Evolutionary conservation across 1,140 invertebrate species (phyloP).

Genomic region (Aphaenogaster rudis): DNA sequence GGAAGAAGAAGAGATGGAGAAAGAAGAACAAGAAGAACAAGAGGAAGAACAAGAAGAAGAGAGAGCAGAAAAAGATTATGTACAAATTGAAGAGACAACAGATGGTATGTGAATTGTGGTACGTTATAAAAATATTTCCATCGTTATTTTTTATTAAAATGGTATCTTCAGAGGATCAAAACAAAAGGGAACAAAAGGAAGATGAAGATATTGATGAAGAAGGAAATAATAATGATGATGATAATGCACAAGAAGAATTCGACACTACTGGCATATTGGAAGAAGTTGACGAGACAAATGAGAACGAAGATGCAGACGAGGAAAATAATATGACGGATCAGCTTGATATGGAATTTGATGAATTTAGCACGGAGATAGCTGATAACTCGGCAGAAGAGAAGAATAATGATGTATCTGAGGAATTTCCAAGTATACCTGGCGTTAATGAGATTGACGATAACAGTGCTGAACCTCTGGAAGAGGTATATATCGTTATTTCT

Average conservation of each 20-base stretch:
- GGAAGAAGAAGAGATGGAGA: conserved; percentile 47
- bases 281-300: conserved; percentile 82
- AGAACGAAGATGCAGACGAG: conserved; percentile 80
- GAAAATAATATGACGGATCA: conserved; percentile 74
- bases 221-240: conserved; percentile 79
- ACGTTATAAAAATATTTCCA: conserved; percentile 8
- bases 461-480: conserved; percentile 83
- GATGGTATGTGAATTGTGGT: conserved; percentile 63
- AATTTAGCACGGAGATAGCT: conserved; percentile 66
- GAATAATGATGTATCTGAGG: conserved; percentile 83
- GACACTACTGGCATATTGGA: conserved; percentile 79
- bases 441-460: conserved; percentile 81
- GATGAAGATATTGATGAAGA: conserved; percentile 74
- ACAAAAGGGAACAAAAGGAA: conserved; percentile 79
- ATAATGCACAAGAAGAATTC: conserved; percentile 79
- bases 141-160: conserved; percentile 11
- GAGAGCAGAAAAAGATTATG: conserved; percentile 46
- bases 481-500: conserved; percentile 78
- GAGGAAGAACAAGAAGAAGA: conserved; percentile 69
- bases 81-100: conserved; percentile 78
- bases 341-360: conserved; percentile 80
- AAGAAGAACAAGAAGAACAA: conserved; percentile 61
- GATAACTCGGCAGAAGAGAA: conserved; percentile 77
- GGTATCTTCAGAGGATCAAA: conserved; percentile 25
- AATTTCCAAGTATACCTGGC: conserved; percentile 83